Percentiles rank a stretch among this genome's conserved stretches.
Conservation (phyloP, 2,797 vertebrate genomes). For the Psittacula derbiana region DNA sequence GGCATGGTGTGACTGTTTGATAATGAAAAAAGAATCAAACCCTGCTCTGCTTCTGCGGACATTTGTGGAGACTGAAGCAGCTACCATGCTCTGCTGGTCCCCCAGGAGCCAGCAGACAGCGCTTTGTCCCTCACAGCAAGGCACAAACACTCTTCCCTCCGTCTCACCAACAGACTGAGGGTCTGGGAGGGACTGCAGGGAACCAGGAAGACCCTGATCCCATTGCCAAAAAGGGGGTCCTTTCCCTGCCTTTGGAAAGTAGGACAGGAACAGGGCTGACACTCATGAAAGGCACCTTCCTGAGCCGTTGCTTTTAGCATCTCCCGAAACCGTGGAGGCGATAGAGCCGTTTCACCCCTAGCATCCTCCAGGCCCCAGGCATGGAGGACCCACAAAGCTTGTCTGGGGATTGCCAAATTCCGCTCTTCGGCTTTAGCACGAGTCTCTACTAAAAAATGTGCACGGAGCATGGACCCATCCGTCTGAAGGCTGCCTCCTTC, state of each 20-base stretch:
- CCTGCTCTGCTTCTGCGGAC: not conserved
- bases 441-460: not conserved
- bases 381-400: not conserved
- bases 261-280: not conserved
- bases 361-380: not conserved
- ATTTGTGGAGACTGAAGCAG: not conserved
- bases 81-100: not conserved
- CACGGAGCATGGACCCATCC: fast-evolving
- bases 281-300: not conserved
- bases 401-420: not conserved
- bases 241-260: not conserved
- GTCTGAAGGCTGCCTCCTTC: not conserved
- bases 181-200: fast-evolving
- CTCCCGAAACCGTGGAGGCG: not conserved
- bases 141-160: not conserved
- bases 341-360: not conserved
- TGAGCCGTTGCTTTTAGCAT: not conserved
- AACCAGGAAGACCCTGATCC: not conserved
- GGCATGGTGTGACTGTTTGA: not conserved
- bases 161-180: not conserved
- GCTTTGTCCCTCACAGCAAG: constrained; percentile 34
- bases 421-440: not conserved
- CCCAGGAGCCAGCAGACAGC: constrained; percentile 8
- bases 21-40: not conserved
- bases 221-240: not conserved